A percentile compares a stretch with the other conserved stretches of the same genome.
Evolutionary conservation across 2,888 invertebrate species (phyloP).

Genomic region (Eupithecia subfuscata): DNA sequence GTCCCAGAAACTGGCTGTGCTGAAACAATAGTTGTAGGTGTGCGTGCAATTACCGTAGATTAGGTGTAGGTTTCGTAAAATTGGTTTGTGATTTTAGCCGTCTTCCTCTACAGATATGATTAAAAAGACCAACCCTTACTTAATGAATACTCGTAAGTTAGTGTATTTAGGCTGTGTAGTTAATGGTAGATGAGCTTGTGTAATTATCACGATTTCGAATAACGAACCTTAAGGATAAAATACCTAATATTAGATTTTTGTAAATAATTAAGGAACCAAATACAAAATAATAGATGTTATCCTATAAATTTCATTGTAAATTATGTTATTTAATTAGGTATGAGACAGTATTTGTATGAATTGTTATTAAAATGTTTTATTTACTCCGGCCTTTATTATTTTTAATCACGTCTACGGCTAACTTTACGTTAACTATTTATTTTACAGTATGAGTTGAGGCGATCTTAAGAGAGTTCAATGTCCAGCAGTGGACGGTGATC

Average conservation of each 20-base stretch:
- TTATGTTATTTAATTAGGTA: slow-evolving; percentile 36
- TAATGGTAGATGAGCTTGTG: background rate
- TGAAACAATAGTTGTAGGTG: too few species aligned
- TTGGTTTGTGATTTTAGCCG: background rate
- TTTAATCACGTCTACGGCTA: background rate
- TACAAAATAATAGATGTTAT: slow-evolving; percentile 17
- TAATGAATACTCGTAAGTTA: background rate
- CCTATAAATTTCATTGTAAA: slow-evolving; percentile 20
- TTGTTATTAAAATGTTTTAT: slow-evolving; percentile 60
- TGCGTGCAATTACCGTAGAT: background rate
- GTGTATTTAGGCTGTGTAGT: slow-evolving; percentile 15
- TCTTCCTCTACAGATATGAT: slow-evolving; percentile 22
- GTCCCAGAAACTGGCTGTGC: too few species aligned
- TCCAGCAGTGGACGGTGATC: background rate
- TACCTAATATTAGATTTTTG: slow-evolving; percentile 17
- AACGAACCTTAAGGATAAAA: background rate
- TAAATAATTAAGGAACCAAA: slow-evolving; percentile 30
- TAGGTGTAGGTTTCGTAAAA: background rate
- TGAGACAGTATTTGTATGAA: slow-evolving; percentile 41
- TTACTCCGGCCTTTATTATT: slow-evolving; percentile 15
- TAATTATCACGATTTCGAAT: background rate
- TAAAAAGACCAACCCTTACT: background rate
- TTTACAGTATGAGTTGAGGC: background rate
- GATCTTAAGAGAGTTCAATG: background rate
- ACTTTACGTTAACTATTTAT: background rate